Percentiles rank a stretch among this genome's conserved stretches.
phyloP scores from a whole-genome alignment of 2,888 invertebrate species.

The Dolichomitus sp. region DNA sequence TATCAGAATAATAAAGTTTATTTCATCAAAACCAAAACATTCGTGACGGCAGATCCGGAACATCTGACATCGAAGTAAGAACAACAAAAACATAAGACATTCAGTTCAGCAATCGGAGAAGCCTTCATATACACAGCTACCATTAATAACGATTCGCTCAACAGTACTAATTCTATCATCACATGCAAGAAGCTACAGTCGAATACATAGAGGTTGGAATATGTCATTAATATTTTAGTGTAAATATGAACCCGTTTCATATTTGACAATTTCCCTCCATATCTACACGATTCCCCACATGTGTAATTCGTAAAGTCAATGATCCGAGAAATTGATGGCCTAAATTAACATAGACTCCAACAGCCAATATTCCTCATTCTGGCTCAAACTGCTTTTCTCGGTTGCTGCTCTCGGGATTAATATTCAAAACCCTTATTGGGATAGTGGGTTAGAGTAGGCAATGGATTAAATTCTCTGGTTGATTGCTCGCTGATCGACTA shows the following conservation, averaged over 20 bases:
- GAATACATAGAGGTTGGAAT: background rate
- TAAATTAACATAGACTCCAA: conserved; percentile 57
- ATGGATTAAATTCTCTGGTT: conserved; percentile 66
- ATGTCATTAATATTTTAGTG: background rate
- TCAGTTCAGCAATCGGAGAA: too few relatives aligned
- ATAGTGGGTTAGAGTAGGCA: conserved; percentile 29
- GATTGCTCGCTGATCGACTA: conserved; percentile 64
- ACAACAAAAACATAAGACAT: too few relatives aligned
- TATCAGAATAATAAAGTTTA: too few relatives aligned
- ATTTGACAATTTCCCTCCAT: background rate
- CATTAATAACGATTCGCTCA: too few relatives aligned
- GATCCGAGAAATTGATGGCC: conserved; percentile 55
- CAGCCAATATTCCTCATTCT: conserved; percentile 31
- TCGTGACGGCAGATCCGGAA: too few relatives aligned
- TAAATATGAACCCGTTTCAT: background rate
- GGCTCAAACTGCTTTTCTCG: conserved; percentile 16
- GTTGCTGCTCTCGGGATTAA: conserved; percentile 53
- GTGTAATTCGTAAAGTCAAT: conserved; percentile 37
- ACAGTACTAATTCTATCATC: background rate
- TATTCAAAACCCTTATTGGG: conserved; percentile 66
- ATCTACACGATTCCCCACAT: conserved; percentile 29
- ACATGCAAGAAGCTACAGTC: background rate
- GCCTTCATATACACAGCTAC: too few relatives aligned
- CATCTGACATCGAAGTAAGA: too few relatives aligned
- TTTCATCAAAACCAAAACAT: too few relatives aligned